Conservation (phyloP, 2,113 vertebrate genomes). For the Meriones unguiculatus region DNA sequence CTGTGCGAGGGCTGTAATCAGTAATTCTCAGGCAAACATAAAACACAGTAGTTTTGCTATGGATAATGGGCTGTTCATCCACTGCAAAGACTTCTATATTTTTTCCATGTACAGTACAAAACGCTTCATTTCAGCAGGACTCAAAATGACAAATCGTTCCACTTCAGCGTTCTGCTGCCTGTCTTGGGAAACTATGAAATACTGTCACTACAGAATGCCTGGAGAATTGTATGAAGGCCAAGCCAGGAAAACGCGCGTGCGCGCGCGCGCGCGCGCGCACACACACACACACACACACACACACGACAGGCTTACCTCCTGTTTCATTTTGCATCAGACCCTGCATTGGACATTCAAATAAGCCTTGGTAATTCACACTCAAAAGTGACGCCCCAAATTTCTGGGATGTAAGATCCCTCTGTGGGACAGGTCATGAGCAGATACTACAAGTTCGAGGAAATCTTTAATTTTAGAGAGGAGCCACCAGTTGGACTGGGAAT, state of each 20-base stretch:
- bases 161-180: constrained; percentile 71
- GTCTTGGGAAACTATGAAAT: constrained; percentile 40
- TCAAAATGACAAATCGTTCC: constrained; percentile 79
- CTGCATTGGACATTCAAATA: constrained; percentile 19
- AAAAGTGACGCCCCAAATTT: constrained; percentile 23
- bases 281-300: too few relatives aligned
- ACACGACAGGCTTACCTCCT: background rate
- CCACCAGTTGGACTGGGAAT: background rate
- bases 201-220: constrained; percentile 37
- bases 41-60: constrained; percentile 69
- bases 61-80: constrained; percentile 75
- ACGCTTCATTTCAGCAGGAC: constrained; percentile 71
- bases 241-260: background rate
- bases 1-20: constrained; percentile 35
- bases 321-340: background rate
- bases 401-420: background rate
- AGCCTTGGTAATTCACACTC: background rate
- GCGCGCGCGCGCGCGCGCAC: too few relatives aligned
- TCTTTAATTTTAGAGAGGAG: constrained; percentile 34
- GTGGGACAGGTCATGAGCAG: background rate
- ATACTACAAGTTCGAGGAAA: background rate
- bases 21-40: constrained; percentile 71
- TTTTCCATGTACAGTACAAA: constrained; percentile 77
- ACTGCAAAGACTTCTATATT: constrained; percentile 66
- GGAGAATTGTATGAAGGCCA: background rate